Evolutionary conservation across 2,113 vertebrate genomes (phyloP), one percentile per base, ranked within the genome.

Genomic region (Pantherophis guttatus): DNA sequence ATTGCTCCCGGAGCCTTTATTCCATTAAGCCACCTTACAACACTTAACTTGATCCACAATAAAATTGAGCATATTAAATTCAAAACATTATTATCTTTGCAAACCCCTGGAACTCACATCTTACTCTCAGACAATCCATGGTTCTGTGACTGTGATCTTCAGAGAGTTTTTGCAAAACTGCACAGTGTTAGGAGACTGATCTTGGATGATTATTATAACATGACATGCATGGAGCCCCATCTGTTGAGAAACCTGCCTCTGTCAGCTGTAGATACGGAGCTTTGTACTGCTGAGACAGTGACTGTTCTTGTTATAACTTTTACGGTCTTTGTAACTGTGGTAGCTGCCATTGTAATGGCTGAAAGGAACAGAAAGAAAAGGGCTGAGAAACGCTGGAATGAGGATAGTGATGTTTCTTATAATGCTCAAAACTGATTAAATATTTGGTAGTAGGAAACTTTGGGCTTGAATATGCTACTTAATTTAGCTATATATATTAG

Each of bases 61-160:
- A 92, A 93, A 4, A 93, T 98, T 58, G 95, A 95, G 44, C 94
- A 95, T 7, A 52, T 98, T 50, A 88, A 95, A 93, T 98, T 98
- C 96, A 98, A 98, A 95, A 97, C 97, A 0, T 98, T 98, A 95
- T 95, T 98, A 90, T 97, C 94, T 95, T 96, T 98, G 92, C 97
- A 98, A 91, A 97, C 97, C 24, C 96, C 97, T 95, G 98, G 98
- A 95, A 98, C 97, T 8, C 98, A 98, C 88, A 97, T 98, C 88
- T 96, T 98, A 94, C 96, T 98, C 92, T 94, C 94, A 57, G 94
- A 95, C 21, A 98, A 98, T 94, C 97, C 97, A 0, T 98, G 98
- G 98, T 95, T 96, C 87, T 98, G 98, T n/a, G 98, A 98, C 93
- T 98, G 98, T 48, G 98, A 98, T 94, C 97, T 98, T 89, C 98